Evolutionary conservation across 2,797 vertebrate species (phyloP).

Genomic region (Mus minutoides): DNA sequence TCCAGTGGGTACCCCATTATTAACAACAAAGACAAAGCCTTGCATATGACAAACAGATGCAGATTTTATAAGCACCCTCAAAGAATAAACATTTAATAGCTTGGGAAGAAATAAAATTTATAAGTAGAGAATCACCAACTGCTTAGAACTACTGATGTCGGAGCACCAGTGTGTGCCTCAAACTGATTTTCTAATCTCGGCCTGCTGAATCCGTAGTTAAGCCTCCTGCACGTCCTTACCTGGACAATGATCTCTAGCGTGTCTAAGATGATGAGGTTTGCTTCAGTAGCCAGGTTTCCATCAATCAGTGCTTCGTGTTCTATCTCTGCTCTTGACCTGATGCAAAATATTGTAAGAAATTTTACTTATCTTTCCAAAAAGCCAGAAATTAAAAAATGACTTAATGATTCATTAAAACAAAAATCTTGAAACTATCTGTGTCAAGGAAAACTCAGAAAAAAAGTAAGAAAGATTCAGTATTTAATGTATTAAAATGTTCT

Average conservation of each 20-base stretch:
- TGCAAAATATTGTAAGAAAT: conserved; percentile 22
- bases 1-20: background rate
- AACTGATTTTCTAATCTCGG: background rate
- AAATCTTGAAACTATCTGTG: conserved; percentile 53
- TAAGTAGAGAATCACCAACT: background rate
- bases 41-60: background rate
- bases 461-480: conserved; percentile 3
- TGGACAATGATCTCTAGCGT: conserved; percentile 98
- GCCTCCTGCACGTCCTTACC: conserved; percentile 85
- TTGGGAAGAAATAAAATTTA: background rate
- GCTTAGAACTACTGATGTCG: background rate
- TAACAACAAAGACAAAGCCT: background rate
- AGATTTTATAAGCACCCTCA: background rate
- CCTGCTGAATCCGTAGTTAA: background rate
- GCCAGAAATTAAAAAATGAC: background rate
- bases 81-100: background rate
- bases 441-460: background rate
- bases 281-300: conserved; percentile 98
- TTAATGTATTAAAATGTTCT: background rate
- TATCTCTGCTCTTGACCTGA: conserved; percentile 97
- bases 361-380: conserved; percentile 16
- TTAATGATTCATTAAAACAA: conserved; percentile 42
- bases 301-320: conserved; percentile 99
- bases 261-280: conserved; percentile 97
- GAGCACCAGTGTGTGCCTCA: background rate